These are phyloP conservation scores for Rhingia rostrata DNA, from an alignment of 2,888 invertebrate species.

Conservation along the genomic window DNA sequence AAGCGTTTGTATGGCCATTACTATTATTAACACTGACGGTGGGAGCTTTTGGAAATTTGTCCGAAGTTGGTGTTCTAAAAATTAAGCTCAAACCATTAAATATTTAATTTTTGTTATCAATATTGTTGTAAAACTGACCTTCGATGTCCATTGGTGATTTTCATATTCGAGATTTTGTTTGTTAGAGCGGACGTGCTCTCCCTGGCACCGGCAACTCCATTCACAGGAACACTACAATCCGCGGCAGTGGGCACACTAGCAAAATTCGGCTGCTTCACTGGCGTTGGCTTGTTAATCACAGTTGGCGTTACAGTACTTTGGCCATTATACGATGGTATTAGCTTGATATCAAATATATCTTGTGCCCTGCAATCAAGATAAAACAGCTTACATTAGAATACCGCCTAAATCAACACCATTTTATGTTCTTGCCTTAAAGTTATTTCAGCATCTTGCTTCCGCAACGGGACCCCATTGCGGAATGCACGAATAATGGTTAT, in stretches of 20 bases:
- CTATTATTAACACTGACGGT: conserved; percentile 62
- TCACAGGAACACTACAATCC: conserved; percentile 16
- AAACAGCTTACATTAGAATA: neutral
- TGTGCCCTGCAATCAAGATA: conserved; percentile 76
- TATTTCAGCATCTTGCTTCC: conserved; percentile 85
- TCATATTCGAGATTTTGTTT: conserved; percentile 80
- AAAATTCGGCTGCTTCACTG: conserved; percentile 82
- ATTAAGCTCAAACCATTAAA: neutral
- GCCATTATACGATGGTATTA: conserved; percentile 87
- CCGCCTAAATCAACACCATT: neutral
- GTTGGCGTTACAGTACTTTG: conserved; percentile 79
- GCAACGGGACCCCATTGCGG: conserved; percentile 87
- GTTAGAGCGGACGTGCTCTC: conserved; percentile 78
- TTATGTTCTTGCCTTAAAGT: conserved; percentile 84
- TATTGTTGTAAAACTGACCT: conserved; percentile 63
- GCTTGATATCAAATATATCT: conserved; percentile 89
- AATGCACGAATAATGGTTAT: conserved; percentile 92
- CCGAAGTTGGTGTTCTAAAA: conserved; percentile 77
- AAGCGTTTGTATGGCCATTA: conserved; percentile 48
- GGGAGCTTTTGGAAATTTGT: conserved; percentile 75
- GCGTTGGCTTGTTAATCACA: conserved; percentile 82
- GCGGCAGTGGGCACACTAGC: conserved; percentile 75
- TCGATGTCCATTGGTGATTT: conserved; percentile 78
- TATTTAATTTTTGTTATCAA: neutral
- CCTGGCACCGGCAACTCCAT: conserved; percentile 38